Conservation (phyloP, 2,113 vertebrate genomes). For the Protobothrops mucrosquamatus region DNA sequence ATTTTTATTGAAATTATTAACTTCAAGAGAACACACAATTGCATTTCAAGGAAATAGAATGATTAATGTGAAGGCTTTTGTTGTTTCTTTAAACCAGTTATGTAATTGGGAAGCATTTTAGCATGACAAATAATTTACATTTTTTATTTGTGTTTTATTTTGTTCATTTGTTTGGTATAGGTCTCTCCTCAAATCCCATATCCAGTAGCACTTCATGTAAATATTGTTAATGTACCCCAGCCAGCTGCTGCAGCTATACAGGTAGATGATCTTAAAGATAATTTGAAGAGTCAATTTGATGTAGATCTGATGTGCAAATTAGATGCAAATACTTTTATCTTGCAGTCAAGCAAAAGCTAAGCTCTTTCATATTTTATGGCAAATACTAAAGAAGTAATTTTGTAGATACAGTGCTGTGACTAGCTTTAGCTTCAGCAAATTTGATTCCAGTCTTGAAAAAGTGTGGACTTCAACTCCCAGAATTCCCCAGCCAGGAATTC, state of each 20-base stretch:
- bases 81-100: conserved; percentile 20
- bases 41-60: conserved; percentile 22
- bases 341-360: background rate
- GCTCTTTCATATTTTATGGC: background rate
- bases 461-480: background rate
- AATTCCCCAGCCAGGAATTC: background rate
- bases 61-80: background rate
- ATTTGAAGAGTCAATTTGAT: conserved; percentile 46
- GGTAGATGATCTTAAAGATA: conserved; percentile 72
- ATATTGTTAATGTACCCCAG: conserved; percentile 93
- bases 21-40: background rate
- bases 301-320: conserved; percentile 16
- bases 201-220: conserved; percentile 89
- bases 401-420: background rate
- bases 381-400: background rate
- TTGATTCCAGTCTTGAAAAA: background rate
- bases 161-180: conserved; percentile 47
- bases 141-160: conserved; percentile 43
- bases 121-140: conserved; percentile 39
- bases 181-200: conserved; percentile 81
- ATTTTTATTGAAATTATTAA: conserved; percentile 13
- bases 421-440: background rate
- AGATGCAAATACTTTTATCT: background rate
- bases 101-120: background rate
- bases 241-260: conserved; percentile 92